Evolutionary conservation across 23 tunicate genomes (phyloP), one percentile per base, ranked within the genome.

Genomic region (Halocynthia roretzi): DNA sequence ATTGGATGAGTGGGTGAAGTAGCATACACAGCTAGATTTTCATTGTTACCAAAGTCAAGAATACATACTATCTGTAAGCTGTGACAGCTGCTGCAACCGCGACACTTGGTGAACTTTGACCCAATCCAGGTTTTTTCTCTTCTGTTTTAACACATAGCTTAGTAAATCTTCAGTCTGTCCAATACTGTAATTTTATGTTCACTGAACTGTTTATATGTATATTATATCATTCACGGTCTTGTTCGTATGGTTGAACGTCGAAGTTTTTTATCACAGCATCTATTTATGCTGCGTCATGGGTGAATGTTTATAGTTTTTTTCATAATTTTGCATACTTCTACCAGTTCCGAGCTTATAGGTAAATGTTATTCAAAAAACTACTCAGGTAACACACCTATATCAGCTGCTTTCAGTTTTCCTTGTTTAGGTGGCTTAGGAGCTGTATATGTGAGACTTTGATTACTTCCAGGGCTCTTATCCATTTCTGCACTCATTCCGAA

Each of bases 371-470:
- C 50, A 50, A 31, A 31, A 48, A 12, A 11, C 12, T 18, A 62
- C 66, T 53, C 12, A 40, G 67, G 19, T 15, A 56, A 15, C 23
- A 21, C 75, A 62, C 71, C 71, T 75, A 10, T 19, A 54, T 75
- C 69, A 6, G 18, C 7, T 23, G 56, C 76, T 54, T 52, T 19
- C 73, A 70, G 67, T 68, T 84, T 83, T 58, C 78, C 88, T 53
- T 62, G 64, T 53, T 31, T 74, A 8, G 96, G 96, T 40, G 96
- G 88, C 62, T 84, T 84, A 11, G 96, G 96, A 18, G 96, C 88
- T 53, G 84, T 89, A 62, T 89, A 89, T 21, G 88, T 84, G 14
- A 89, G 72, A 56, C 89, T 73, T 69, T 89, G 88, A 61, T 89
- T 89, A 81, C 96, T 89, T 65, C 67, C 53, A 0, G 88, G 84